Base-by-base conservation (phyloP, 2,888 invertebrate genomes). In the Patella ulyssiponensis region DNA sequence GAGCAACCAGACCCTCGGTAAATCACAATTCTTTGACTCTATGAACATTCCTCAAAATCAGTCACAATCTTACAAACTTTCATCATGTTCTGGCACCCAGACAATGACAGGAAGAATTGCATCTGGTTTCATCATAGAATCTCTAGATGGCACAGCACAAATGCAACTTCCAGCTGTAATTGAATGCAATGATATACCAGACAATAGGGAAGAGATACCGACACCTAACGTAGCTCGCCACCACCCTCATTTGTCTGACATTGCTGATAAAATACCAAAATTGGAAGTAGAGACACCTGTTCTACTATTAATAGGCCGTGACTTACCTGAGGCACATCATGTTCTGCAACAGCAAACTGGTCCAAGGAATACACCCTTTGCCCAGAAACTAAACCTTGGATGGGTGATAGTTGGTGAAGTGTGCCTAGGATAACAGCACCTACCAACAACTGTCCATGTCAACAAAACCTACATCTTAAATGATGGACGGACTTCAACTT, bases 391-490 rank as follows among this genome's bases (percentile, higher is more conserved):
- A 2, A 53, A 20, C 15, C 54, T 82, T 3, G 81, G 79, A 2
- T 80, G 81, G 80, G 78, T 84, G 1, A 71, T 82, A 12, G 69
- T 83, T 56, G 83, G 81, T 17, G 76, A 83, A 53, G 76, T 77
- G 11, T 83, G 81, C 71, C 69, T 81, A 4, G 82, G 81, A 0
- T 75, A 82, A n/a, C 27, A 78, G 14, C 81, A 82, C 53, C 23
- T 51, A 33, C 58, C 79, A 0, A 73, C 74, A 54, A n/a, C 4
- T 1, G 79, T 84, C 1, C 64, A 52, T 70, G 72, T 72, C 0
- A 77, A 77, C 14, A 81, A 33, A 14, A 64, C 44, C 15, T 52
- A 74, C 27, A 12, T 76, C 15, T 56, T 76, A 3, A 17, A 12
- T 14, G 51, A 73, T 52, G 76, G 79, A 15, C 56, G 76, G 20